Evolutionary conservation across 2,113 vertebrate species (phyloP).

Genomic region (Myotis davidii): DNA sequence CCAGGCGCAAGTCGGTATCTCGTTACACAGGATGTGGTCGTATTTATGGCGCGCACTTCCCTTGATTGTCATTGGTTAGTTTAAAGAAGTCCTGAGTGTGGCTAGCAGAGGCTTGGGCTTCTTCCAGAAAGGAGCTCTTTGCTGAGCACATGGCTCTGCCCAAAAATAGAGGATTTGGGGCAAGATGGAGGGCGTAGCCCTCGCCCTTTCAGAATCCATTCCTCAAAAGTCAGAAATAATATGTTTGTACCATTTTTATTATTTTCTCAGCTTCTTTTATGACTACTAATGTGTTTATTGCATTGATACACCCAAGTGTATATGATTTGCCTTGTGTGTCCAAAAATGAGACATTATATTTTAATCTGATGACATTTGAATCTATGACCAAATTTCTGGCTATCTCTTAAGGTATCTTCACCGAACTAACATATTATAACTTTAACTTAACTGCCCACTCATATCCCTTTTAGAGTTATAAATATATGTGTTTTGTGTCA

Average conservation of each 20-base stretch:
- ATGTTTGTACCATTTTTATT: not conserved
- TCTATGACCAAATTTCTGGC: not conserved
- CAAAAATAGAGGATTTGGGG: too few relatives aligned
- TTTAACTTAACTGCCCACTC: not conserved
- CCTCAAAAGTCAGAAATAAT: not conserved
- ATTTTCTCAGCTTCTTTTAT: not conserved
- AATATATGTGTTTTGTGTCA: not conserved
- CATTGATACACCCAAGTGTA: rapidly evolving
- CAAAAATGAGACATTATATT: not conserved
- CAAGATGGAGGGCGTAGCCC: too few relatives aligned
- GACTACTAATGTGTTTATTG: not conserved
- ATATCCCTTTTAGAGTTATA: not conserved
- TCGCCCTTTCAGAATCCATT: too few relatives aligned
- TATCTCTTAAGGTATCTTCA: not conserved
- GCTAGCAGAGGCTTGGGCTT: too few relatives aligned
- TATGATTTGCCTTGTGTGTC: not conserved
- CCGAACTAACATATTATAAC: not conserved
- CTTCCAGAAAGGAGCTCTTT: too few relatives aligned
- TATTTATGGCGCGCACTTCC: too few relatives aligned
- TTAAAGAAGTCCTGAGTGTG: too few relatives aligned
- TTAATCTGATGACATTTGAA: slow-evolving; percentile 9
- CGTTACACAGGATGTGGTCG: too few relatives aligned
- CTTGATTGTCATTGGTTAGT: too few relatives aligned
- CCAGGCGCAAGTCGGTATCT: too few relatives aligned
- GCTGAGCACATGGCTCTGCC: too few relatives aligned